Evolutionary conservation across 1,140 invertebrate species (phyloP).

Genomic region (Lysiphlebus fabarum): DNA sequence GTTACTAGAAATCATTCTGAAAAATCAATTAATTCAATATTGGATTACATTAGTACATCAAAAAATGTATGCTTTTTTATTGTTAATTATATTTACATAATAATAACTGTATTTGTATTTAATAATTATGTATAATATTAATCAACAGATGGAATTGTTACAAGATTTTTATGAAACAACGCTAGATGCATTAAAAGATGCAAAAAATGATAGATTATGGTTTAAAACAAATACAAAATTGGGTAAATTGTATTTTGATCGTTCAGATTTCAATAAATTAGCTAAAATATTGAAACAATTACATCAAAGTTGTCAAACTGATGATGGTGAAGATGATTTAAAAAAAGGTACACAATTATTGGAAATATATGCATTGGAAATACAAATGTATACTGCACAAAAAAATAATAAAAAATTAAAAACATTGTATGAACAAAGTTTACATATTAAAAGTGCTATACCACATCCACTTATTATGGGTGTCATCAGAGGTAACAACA

Average conservation of each 20-base stretch:
- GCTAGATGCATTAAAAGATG: slow-evolving; percentile 95
- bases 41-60: slow-evolving; percentile 99
- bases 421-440: slow-evolving; percentile 94
- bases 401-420: slow-evolving; percentile 99
- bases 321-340: slow-evolving; percentile 98
- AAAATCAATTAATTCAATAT: slow-evolving; percentile 98
- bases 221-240: slow-evolving; percentile 99
- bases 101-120: not conserved
- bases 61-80: slow-evolving; percentile 76
- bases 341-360: slow-evolving; percentile 98
- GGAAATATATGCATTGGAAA: slow-evolving; percentile 99
- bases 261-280: slow-evolving; percentile 91
- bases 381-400: slow-evolving; percentile 99
- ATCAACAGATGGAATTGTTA: slow-evolving; percentile 89
- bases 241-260: slow-evolving; percentile 97
- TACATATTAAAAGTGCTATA: slow-evolving; percentile 99
- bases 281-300: slow-evolving; percentile 96
- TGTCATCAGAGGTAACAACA: slow-evolving; percentile 82
- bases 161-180: slow-evolving; percentile 99
- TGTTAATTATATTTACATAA: not conserved
- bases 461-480: slow-evolving; percentile 99
- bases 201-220: slow-evolving; percentile 98
- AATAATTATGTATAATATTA: slow-evolving; percentile 14
- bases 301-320: slow-evolving; percentile 96
- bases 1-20: slow-evolving; percentile 99